Evolutionary conservation across 2,113 vertebrate species (phyloP).

Genomic region (Urocolius indicus): DNA sequence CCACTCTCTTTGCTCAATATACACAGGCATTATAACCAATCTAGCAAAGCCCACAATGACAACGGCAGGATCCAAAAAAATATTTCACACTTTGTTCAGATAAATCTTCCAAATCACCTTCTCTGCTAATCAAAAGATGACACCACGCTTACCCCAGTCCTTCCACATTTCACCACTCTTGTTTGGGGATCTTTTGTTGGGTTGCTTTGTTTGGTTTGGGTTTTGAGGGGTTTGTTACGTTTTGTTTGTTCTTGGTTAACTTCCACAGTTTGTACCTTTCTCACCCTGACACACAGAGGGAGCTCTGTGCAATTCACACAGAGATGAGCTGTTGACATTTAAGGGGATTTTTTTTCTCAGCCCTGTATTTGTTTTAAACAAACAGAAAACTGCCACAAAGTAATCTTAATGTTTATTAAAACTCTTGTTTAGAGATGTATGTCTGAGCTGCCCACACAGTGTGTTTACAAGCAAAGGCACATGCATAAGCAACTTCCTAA

Average conservation of each 20-base stretch:
- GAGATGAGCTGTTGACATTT: not conserved
- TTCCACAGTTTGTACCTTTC: not conserved
- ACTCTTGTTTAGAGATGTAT: not conserved
- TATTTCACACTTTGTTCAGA: not conserved
- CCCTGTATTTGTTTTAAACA: not conserved
- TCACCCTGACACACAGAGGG: rapidly evolving
- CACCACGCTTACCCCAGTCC: not conserved
- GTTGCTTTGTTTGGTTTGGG: not conserved
- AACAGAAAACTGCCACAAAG: not conserved
- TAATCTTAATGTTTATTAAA: not conserved
- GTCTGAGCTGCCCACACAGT: not conserved
- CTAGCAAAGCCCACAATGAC: not conserved
- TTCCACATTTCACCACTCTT: not conserved
- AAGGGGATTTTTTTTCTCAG: not conserved
- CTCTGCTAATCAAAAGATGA: not conserved
- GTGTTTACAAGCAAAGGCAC: not conserved
- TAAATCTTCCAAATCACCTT: not conserved
- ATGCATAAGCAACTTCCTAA: not conserved
- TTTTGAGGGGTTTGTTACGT: not conserved
- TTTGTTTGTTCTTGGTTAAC: not conserved
- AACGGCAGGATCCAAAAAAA: not conserved
- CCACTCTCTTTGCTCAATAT: not conserved
- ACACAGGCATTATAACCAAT: not conserved
- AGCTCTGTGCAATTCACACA: not conserved
- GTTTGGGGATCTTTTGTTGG: too few species aligned